Evolutionary conservation across 2,888 invertebrate species (phyloP), one percentile per base, ranked within the genome.

Genomic region (Ashinkailepas kermadecensis): DNA sequence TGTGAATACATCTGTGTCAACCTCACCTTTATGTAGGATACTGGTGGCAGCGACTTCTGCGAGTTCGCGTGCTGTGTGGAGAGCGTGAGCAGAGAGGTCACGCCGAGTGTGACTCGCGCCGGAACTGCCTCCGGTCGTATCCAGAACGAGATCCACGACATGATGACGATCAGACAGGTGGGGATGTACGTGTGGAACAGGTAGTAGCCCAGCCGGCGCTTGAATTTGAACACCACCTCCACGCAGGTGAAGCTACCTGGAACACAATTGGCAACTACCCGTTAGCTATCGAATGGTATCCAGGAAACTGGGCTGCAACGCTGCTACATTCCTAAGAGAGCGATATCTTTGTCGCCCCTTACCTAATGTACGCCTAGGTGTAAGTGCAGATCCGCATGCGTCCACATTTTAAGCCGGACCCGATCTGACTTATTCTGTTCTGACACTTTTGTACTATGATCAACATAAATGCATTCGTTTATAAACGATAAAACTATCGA

Each of bases 161-260:
- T 95, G 82, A 96, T 95, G 83, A 97, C 97, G 86, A 97, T 96
- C 86, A 96, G 91, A 87, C 96, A 96, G n/a, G 96, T 96, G 6
- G 96, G 96, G 86, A 96, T 94, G 87, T 96, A 96, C 0, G 96
- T 96, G 88, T 96, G 96, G 89, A 96, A 96, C 81, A 96, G 90
- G 87, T 96, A 96, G 88, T 96, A 96, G 1, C 96, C 96, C 81
- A 96, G 90, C 8, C 96, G 92, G 59, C 96, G 90, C 87, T 95
- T 95, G 85, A 96, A 88, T 81, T 94, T 94, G 88, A 96, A 96
- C 83, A 95, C 92, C 80, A 96, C 96, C 87, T 96, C 95, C 85
- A 96, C 88, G 85, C 96, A 96, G 0, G 95, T 96, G 88, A 96
- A 96, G 88, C 96, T 96, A 80, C 96, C 95, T 94, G 89, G 67